Conservation (phyloP, 2,113 vertebrate species). For the Cottus gobio region DNA sequence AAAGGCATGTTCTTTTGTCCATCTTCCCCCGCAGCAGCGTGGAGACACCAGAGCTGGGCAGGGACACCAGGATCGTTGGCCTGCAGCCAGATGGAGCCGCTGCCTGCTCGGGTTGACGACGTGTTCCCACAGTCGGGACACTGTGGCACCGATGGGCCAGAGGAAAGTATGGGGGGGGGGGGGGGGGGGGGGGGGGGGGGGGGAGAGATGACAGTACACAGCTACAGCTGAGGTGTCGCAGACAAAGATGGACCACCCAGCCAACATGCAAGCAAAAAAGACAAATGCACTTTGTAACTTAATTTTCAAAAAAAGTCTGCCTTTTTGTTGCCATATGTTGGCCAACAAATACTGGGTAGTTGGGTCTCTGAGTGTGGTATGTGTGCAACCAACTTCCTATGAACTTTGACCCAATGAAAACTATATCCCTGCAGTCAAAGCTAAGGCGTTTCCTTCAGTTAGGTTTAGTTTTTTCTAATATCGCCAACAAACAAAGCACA, state of each 20-base stretch:
- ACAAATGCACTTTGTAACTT: background rate
- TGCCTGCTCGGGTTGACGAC: conserved; percentile 38
- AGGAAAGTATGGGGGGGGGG: conserved; percentile 33
- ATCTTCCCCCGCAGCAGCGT: conserved; percentile 9
- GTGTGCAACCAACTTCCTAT: background rate
- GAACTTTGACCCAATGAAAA: conserved; percentile 10
- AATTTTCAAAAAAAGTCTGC: background rate
- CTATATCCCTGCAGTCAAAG: background rate
- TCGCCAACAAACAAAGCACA: background rate
- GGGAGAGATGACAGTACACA: conserved; percentile 26
- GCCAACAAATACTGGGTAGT: background rate
- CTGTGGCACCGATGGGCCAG: conserved; percentile 39
- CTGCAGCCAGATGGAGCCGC: conserved; percentile 34
- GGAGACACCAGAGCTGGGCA: conserved; percentile 39
- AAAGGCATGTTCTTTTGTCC: conserved; percentile 34
- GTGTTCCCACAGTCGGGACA: conserved; percentile 54
- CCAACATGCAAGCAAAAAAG: background rate
- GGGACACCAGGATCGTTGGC: conserved; percentile 25
- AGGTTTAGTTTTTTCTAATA: background rate
- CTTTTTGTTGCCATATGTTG: background rate
- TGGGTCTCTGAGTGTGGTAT: background rate
- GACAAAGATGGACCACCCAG: conserved; percentile 2
- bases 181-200: background rate
- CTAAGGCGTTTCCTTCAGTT: background rate
- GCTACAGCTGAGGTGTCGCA: conserved; percentile 4